A percentile compares a stretch with the other conserved stretches of the same genome.
phyloP scores from a whole-genome alignment of 2,888 invertebrate genomes.

The Catonia carolina region DNA sequence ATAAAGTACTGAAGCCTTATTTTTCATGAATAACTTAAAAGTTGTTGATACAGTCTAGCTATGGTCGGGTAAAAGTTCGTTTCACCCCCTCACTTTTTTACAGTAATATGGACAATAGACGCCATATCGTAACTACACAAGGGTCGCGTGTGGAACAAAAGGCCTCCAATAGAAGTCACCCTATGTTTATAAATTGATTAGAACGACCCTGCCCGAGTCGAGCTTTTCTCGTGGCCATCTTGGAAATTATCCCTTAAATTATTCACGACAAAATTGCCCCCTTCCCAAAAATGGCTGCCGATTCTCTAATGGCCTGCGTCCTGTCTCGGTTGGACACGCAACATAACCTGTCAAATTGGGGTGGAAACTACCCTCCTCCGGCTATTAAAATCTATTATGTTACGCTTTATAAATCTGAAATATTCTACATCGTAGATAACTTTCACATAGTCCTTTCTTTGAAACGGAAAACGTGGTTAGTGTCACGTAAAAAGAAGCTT shows the following conservation, averaged over 20 bases:
- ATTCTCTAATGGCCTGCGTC: neutral
- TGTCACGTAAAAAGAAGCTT: too few species aligned
- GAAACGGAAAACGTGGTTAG: too few species aligned
- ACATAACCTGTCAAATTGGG: constrained; percentile 10
- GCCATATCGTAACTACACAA: neutral
- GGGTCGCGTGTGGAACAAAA: constrained; percentile 5
- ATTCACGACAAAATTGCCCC: constrained; percentile 12
- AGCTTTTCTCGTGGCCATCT: constrained; percentile 10
- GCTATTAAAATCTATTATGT: too few species aligned
- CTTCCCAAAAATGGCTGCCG: constrained; percentile 7
- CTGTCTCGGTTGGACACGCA: constrained; percentile 6
- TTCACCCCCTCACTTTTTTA: too few species aligned
- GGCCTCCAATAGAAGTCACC: constrained; percentile 7
- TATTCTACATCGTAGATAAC: too few species aligned
- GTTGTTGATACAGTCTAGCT: too few species aligned
- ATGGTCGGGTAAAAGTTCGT: too few species aligned
- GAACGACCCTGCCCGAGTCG: constrained; percentile 4
- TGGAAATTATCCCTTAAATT: constrained; percentile 11
- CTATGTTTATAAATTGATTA: constrained; percentile 14
- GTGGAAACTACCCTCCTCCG: neutral
- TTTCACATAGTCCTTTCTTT: too few species aligned
- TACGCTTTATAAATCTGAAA: too few species aligned
- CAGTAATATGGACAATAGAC: neutral
- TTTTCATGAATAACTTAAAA: too few species aligned
- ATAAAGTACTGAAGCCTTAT: too few species aligned